Base-by-base conservation (phyloP, 2,113 vertebrate genomes). In the western clawed frog (Xenopus tropicalis) region DNA sequence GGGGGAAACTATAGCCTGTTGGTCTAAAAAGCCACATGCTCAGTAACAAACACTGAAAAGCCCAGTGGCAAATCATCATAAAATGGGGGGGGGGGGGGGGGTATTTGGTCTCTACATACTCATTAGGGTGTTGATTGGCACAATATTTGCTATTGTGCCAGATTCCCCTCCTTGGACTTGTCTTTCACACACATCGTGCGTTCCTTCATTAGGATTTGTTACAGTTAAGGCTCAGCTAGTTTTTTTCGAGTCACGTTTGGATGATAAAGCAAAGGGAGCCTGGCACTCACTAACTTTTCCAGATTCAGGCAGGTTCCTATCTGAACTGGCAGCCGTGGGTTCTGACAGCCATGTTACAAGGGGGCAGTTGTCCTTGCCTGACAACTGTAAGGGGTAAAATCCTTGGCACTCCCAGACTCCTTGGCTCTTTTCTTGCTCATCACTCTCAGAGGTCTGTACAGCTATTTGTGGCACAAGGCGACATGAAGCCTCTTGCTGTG, bases 401-500 rank as follows among this genome's bases (percentile, higher is more conserved):
- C 43, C 73, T 56, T 93, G 87, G 74, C 84, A 85, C 3, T 87
- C 85, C 88, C 87, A 88, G n/a, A 79, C 78, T 11, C 79, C 69
- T n/a, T 4, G 54, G 0, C 24, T 61, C 0, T 10, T 77, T 54
- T 84, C 83, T 70, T 82, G 87, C 78, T 90, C 92, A 1, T 90
- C 87, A 0, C 91, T 91, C 81, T 96, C 94, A 0, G 93, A 93
- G 14, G 92, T 94, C 79, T 96, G 92, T 68, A 98, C 95, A 0
- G 94, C 96, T 0, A 98, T 96, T 82, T 95, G 94, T 0, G 96
- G 96, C 12, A 95, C 94, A 0, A 87, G 78, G 1, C 81, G 80
- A 24, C 85, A 79, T 66, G 85, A 90, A 2, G 80, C 82, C 43
- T 83, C 86, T 0, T 10, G 23, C 51, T 80, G 79, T 43, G 58